Conservation (phyloP, 2,888 invertebrate species). For the Parnassius mnemosyne region DNA sequence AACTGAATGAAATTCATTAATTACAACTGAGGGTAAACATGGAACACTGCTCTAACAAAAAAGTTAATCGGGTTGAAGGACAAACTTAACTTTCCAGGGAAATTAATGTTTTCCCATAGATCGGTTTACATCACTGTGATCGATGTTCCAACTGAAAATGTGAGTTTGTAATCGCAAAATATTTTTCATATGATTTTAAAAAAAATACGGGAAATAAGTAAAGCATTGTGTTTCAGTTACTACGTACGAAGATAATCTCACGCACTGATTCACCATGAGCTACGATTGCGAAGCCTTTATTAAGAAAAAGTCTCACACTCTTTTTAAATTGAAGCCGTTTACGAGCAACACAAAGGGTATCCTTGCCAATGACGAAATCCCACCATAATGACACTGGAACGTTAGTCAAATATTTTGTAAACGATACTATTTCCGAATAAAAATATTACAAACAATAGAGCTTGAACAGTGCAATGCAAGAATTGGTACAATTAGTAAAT, state of each 20-base stretch:
- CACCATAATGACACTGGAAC: not conserved
- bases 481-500: slow-evolving; percentile 11
- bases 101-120: too few species aligned
- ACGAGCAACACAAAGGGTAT: slow-evolving; percentile 24
- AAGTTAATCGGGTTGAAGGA: too few species aligned
- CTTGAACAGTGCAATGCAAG: not conserved
- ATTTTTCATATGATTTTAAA: too few species aligned
- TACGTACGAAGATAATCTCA: slow-evolving; percentile 16
- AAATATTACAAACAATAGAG: slow-evolving; percentile 14
- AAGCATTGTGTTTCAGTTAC: slow-evolving; percentile 1
- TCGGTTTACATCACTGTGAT: too few species aligned
- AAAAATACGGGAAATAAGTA: slow-evolving; percentile 1
- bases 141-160: too few species aligned
- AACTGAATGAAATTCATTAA: too few species aligned
- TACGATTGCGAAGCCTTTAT: slow-evolving; percentile 17
- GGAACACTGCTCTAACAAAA: too few species aligned
- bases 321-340: slow-evolving; percentile 25
- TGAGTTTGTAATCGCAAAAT: too few species aligned
- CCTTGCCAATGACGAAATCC: slow-evolving; percentile 19
- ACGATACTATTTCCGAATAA: slow-evolving; percentile 15
- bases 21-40: too few species aligned
- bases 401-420: slow-evolving; percentile 19
- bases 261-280: slow-evolving; percentile 18
- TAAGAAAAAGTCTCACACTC: slow-evolving; percentile 24
- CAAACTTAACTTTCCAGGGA: too few species aligned